Base-by-base conservation (phyloP, 2,113 vertebrate genomes). In the Strix aluco region DNA sequence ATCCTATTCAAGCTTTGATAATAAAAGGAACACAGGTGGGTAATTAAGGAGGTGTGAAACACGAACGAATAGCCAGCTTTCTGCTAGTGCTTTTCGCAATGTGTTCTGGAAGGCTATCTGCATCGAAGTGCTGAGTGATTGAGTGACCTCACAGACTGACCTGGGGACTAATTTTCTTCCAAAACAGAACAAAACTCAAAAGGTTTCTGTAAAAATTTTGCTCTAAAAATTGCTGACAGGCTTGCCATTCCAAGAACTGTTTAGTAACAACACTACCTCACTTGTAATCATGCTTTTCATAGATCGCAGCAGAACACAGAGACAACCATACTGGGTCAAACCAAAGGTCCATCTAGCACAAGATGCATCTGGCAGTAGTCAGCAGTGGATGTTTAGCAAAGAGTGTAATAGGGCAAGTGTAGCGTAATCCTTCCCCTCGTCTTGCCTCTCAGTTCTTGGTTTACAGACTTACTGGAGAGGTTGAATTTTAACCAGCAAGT, bases 1-100 rank as follows among this genome's bases (percentile, higher is more conserved):
- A 97, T 97, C 72, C 88, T 92, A 92, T 94, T 94, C 92, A 97
- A 96, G 90, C 92, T 96, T 96, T 96, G 96, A 95, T 95, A 98
- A 98, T 98, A 98, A 98, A 98, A 98, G 89, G 94, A 93, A 81
- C 90, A 95, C 98, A 98, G 97, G 97, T 98, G 97, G 97, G 96
- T 98, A 98, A 98, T 98, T 98, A 98, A 97, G 96, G 96, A 98
- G 97, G 97, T 98, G 97, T 98, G 97, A 98, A 98, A 96, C 97
- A 87, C 51, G 57, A 94, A 91, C 54, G 46, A 97, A 97, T 97
- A 97, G 97, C 96, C 96, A 97, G 75, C 67, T 97, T 98, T 97
- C 92, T 94, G 94, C 91, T 94, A 30, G 86, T 96, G 94, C 88
- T 94, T 95, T 82, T 92, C 0, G 1, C 57, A 88, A 5, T 26